Evolutionary conservation across 1,140 invertebrate genomes (phyloP).

Genomic region (Mercenaria mercenaria): DNA sequence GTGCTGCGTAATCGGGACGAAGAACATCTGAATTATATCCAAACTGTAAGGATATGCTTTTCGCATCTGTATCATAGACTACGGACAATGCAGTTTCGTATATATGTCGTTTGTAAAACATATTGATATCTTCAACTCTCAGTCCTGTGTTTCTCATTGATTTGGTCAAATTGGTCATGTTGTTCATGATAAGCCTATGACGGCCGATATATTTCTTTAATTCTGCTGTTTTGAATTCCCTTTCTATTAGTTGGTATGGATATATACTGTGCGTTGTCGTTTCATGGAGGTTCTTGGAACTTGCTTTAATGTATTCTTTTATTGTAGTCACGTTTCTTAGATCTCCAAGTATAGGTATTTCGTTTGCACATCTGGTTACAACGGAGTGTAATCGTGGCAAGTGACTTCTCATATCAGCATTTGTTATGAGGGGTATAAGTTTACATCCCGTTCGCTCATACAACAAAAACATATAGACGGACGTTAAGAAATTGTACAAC

Average conservation of each 20-base stretch:
- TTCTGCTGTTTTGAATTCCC: neutral
- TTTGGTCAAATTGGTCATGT: neutral
- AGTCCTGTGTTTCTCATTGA: neutral
- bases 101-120: neutral
- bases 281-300: neutral
- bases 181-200: neutral
- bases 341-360: neutral
- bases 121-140: neutral
- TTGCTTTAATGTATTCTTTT: neutral
- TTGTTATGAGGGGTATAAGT: neutral
- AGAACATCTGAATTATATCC: neutral
- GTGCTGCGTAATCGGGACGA: no score
- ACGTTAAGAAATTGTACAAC: neutral
- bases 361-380: neutral
- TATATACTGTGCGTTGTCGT: neutral
- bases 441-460: neutral
- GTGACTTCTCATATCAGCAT: neutral
- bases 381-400: neutral
- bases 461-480: neutral
- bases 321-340: neutral
- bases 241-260: neutral
- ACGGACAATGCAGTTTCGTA: neutral
- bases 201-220: neutral
- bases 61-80: neutral
- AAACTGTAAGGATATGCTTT: neutral